phyloP scores from a whole-genome alignment of 2,797 vertebrate genomes.

The Capromys pilorides region DNA sequence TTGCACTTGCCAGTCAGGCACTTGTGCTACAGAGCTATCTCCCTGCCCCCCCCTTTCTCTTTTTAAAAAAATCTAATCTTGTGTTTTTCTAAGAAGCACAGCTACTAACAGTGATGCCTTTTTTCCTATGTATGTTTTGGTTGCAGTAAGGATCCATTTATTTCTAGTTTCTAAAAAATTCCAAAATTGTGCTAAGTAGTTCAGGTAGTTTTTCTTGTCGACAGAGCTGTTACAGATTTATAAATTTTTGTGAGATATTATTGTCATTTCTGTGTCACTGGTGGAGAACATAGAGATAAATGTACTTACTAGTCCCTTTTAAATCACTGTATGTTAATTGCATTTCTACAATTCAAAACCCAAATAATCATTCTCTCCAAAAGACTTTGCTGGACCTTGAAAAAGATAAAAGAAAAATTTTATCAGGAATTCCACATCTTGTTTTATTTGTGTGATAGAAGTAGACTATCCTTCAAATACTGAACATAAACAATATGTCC shows the following conservation, averaged over 20 bases:
- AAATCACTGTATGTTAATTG: neutral
- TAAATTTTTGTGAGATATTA: neutral
- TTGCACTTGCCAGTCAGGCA: too few species aligned
- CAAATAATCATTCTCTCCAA: conserved; percentile 7
- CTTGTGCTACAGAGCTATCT: too few species aligned
- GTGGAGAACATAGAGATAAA: neutral
- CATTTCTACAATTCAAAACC: neutral
- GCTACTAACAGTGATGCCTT: neutral
- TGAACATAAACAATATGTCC: neutral
- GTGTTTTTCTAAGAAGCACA: neutral
- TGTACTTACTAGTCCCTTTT: neutral
- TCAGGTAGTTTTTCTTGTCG: neutral
- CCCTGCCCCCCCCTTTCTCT: too few species aligned
- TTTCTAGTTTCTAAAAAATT: neutral
- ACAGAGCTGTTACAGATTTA: neutral
- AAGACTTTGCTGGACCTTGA: neutral
- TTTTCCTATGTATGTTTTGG: neutral
- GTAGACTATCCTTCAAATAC: neutral
- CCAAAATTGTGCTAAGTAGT: neutral
- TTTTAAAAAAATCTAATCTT: neutral
- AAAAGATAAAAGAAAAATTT: neutral
- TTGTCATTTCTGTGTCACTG: neutral
- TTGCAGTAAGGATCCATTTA: neutral
- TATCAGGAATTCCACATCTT: neutral
- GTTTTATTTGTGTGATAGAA: neutral